Base-by-base conservation (phyloP, 2,113 vertebrate genomes). In the Tor tambroides region DNA sequence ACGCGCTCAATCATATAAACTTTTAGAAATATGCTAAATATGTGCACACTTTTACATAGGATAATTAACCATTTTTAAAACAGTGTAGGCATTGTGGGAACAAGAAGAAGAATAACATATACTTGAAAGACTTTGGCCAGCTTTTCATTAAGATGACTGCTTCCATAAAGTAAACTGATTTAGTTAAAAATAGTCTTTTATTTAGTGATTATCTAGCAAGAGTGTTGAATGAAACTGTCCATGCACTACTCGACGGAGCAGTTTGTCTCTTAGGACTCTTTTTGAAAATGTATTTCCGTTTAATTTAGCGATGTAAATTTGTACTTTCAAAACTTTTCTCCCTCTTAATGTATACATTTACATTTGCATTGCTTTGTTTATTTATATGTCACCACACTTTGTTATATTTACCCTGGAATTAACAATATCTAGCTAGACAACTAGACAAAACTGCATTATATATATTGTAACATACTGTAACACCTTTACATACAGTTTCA, bases 1-100 rank as follows among this genome's bases (percentile, higher is more conserved):
- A 84, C 61, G 83, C 65, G 76, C 86, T 90, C 90, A 92, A 89
- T 92, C 88, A 92, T 91, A 92, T 86, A 83, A 89, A 90, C 79
- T 88, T 76, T 67, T 77, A 76, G 81, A 89, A 81, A 56, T 54
- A 23, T 88, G 83, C 76, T 86, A 80, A 87, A 90, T 89, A 89
- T 90, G 85, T 91, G 87, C 86, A 89, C 87, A 88, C 85, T 87
- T 90, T 88, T 85, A 88, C 87, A 90, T 88, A 32, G 43, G 8
- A 87, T 80, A 78, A 56, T 87, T 56, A 87, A 65, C 69, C 67
- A 54, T 71, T 83, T 83, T 51, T 54, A 35, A 83, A 83, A n/a
- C 26, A 5, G 59, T 67, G n/a, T 30, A 69, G n/a, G 10, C 80
- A 28, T 46, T 67, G n/a, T 69, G 41, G 26, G 21, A 38, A 59